Evolutionary conservation across 2,797 vertebrate genomes (phyloP).

Genomic region (Cynopterus sphinx): DNA sequence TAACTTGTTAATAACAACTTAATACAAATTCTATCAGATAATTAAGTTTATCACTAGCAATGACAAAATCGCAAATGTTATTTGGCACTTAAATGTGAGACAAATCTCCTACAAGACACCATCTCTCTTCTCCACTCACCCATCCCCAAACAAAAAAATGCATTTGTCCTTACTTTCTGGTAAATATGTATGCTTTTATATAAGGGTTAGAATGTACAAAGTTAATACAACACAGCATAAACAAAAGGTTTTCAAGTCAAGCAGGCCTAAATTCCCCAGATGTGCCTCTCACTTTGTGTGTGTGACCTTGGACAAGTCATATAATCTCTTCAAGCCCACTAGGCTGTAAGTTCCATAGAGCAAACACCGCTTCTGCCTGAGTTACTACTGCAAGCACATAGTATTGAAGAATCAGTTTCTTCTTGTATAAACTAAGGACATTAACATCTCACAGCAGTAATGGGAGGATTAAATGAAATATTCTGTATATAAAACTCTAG

Average conservation of each 20-base stretch:
- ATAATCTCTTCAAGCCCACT: not conserved
- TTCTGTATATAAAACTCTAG: not conserved
- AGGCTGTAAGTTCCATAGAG: not conserved
- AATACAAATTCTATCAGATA: not conserved
- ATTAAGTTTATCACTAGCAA: not conserved
- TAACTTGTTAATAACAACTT: slow-evolving; percentile 4
- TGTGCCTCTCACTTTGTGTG: not conserved
- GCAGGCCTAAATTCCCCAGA: not conserved
- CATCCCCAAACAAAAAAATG: not conserved
- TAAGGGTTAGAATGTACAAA: not conserved
- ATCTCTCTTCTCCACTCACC: not conserved
- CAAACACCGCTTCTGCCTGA: not conserved
- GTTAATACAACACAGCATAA: not conserved
- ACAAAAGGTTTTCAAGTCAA: not conserved
- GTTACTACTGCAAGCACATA: not conserved
- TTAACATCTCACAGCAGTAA: not conserved
- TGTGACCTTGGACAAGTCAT: slow-evolving; percentile 64
- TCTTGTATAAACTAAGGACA: not conserved
- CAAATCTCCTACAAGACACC: not conserved
- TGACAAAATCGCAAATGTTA: slow-evolving; percentile 2
- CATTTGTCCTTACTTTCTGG: not conserved
- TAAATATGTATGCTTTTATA: not conserved
- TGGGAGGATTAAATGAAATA: not conserved
- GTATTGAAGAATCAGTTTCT: not conserved
- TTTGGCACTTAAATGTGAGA: not conserved